Evolutionary conservation across 2,113 vertebrate species (phyloP).

Genomic region (Romanogobio albipinnatus): DNA sequence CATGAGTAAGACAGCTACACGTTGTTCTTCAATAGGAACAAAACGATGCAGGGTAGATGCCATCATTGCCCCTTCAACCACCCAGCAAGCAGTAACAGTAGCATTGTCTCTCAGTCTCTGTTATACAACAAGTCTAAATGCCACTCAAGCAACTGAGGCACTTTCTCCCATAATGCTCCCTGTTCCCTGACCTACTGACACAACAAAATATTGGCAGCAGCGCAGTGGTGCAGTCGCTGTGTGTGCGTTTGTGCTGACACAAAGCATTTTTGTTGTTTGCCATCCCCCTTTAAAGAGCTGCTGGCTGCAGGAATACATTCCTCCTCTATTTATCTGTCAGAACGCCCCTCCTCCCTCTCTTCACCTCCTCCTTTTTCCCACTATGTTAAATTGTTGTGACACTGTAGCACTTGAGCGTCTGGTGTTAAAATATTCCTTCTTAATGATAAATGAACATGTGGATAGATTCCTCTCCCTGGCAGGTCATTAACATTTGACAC

Average conservation of each 20-base stretch:
- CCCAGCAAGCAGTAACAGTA: background rate
- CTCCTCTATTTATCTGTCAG: slow-evolving; percentile 35
- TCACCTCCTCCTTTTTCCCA: slow-evolving; percentile 33
- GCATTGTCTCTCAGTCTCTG: background rate
- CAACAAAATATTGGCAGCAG: slow-evolving; percentile 14
- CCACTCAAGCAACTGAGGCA: slow-evolving; percentile 10
- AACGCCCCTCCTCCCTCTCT: slow-evolving; percentile 16
- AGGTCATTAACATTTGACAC: slow-evolving; percentile 63
- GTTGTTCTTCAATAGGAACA: slow-evolving; percentile 30
- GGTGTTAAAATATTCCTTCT: slow-evolving; percentile 61
- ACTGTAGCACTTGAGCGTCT: slow-evolving; percentile 54
- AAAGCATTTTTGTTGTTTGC: slow-evolving; percentile 52
- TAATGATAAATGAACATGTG: slow-evolving; percentile 64
- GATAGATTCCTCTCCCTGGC: slow-evolving; percentile 58
- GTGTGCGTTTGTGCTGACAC: slow-evolving; percentile 36
- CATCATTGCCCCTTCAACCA: background rate
- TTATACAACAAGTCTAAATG: slow-evolving; percentile 2
- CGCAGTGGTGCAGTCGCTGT: slow-evolving; percentile 4
- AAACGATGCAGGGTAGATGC: slow-evolving; percentile 5
- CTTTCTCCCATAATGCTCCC: slow-evolving; percentile 17
- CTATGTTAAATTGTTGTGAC: slow-evolving; percentile 62
- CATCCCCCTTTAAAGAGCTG: slow-evolving; percentile 42
- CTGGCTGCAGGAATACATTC: slow-evolving; percentile 51
- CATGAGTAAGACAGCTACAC: slow-evolving; percentile 18
- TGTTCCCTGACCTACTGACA: slow-evolving; percentile 29